phyloP scores from a whole-genome alignment of 2,113 vertebrate species.

The Triplophysa dalaica region DNA sequence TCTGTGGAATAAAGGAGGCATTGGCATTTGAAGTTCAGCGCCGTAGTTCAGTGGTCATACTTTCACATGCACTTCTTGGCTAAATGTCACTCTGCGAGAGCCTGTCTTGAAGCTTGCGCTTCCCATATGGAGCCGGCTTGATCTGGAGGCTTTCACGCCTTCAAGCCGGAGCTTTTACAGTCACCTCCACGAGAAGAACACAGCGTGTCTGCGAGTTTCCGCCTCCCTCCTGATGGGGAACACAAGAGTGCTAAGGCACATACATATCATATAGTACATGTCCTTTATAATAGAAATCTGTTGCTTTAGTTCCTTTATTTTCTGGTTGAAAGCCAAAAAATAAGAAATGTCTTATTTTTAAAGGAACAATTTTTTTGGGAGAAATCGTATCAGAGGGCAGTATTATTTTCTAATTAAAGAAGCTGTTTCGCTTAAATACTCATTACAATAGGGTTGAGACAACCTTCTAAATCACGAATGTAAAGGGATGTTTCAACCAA shows the following conservation, averaged over 20 bases:
- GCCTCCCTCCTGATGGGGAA: slow-evolving; percentile 34
- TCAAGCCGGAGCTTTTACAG: slow-evolving; percentile 47
- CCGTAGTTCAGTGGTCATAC: slow-evolving; percentile 48
- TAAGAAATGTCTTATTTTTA: no score
- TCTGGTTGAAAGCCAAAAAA: background rate
- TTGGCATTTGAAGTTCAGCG: slow-evolving; percentile 50
- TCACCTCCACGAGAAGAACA: slow-evolving; percentile 47
- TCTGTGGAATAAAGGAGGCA: slow-evolving; percentile 36
- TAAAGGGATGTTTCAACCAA: no score
- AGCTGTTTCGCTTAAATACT: no score
- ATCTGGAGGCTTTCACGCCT: slow-evolving; percentile 54
- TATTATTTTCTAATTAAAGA: no score
- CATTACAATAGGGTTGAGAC: no score
- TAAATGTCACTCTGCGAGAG: slow-evolving; percentile 57
- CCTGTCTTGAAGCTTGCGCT: slow-evolving; percentile 46
- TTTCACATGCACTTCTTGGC: slow-evolving; percentile 41
- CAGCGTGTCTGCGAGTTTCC: slow-evolving; percentile 41
- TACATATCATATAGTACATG: background rate
- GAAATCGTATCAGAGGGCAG: no score
- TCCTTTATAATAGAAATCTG: background rate
- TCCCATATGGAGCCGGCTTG: slow-evolving; percentile 53
- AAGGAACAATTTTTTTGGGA: no score
- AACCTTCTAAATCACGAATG: no score
- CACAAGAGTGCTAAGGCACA: background rate
- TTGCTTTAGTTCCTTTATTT: background rate